Evolutionary conservation across 2,888 invertebrate genomes (phyloP).

Genomic region (Gnatocerus cornutus): DNA sequence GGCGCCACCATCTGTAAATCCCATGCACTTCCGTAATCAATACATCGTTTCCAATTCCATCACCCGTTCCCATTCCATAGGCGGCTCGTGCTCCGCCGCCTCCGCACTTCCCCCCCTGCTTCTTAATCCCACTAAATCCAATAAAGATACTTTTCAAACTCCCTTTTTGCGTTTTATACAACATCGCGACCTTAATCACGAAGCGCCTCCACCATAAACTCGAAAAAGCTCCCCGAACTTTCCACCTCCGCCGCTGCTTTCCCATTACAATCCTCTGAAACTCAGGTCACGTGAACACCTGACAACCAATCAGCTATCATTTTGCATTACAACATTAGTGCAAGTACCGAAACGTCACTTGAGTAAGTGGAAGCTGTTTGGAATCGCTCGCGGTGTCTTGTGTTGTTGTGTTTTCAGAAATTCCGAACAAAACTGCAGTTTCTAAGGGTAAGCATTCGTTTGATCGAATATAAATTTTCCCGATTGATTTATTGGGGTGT

Average conservation of each 20-base stretch:
- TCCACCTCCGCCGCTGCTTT: slow-evolving; percentile 17
- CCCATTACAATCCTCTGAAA: slow-evolving; percentile 11
- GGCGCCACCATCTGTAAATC: not conserved
- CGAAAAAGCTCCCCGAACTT: slow-evolving; percentile 8
- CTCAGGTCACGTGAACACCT: slow-evolving; percentile 60
- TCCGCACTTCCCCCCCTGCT: not conserved
- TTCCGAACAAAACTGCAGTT: slow-evolving; percentile 22
- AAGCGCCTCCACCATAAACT: not conserved
- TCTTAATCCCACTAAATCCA: not conserved
- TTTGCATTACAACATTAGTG: slow-evolving; percentile 63
- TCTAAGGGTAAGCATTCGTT: slow-evolving; percentile 26
- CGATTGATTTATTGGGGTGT: slow-evolving; percentile 17
- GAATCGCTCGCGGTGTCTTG: slow-evolving; percentile 35
- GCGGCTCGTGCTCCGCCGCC: not conserved
- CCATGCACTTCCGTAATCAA: slow-evolving; percentile 2
- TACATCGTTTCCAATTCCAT: slow-evolving; percentile 17
- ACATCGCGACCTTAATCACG: not conserved
- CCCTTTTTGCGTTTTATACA: not conserved
- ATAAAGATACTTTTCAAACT: not conserved
- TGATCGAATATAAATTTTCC: not conserved
- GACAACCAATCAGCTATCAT: slow-evolving; percentile 61
- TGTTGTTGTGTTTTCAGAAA: slow-evolving; percentile 45
- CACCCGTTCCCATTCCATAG: slow-evolving; percentile 22
- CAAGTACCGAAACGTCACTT: slow-evolving; percentile 54
- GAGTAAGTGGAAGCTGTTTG: slow-evolving; percentile 10